Base-by-base conservation (phyloP, 2,888 invertebrate genomes). In the Pycnomerus fuliginosus region DNA sequence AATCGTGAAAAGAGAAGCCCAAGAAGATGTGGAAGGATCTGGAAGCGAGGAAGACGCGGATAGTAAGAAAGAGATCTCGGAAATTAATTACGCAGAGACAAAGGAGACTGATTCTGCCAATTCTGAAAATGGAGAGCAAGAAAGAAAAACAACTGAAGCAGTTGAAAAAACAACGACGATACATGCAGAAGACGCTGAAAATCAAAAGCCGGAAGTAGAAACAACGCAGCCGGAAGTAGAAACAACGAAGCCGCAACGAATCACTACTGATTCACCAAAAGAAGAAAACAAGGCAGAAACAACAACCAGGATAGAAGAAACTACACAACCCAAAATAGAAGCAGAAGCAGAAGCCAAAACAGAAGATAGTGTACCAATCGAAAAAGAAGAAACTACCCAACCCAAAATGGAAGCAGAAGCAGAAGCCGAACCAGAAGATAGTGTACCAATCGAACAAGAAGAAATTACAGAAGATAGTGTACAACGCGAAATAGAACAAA, bases 21-120 rank as follows among this genome's bases (percentile, higher is more conserved):
- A n/a, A 4, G 36, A 40, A 3, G 33, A 27, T 16, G 8, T 23
- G n/a, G 39, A 48, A 42, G 46, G 45, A 16, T 23, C 42, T 3
- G 40, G 36, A 23, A 34, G 1, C 11, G 46, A 38, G 35, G 15
- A 23, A 27, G 28, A 14, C 15, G 8, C 10, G 13, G 28, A n/a
- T 14, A 24, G 24, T 16, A 36, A 36, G 23, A 17, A 33, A 29
- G 32, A 34, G 17, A 12, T 7, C 10, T 14, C 3, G n/a, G 20
- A 33, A 20, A 35, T 16, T 24, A 22, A 40, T 8, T 14, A 29
- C n/a, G 35, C 31, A 16, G 11, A 3, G 4, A 27, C 15, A 10
- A 27, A 37, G 16, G 27, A 23, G 15, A 13, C 1, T 13, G 32
- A 38, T 13, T 12, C 14, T 29, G 3, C 8, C 10, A 22, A 37